Evolutionary conservation across 2,113 vertebrate genomes (phyloP).

Genomic region (Bucco capensis): DNA sequence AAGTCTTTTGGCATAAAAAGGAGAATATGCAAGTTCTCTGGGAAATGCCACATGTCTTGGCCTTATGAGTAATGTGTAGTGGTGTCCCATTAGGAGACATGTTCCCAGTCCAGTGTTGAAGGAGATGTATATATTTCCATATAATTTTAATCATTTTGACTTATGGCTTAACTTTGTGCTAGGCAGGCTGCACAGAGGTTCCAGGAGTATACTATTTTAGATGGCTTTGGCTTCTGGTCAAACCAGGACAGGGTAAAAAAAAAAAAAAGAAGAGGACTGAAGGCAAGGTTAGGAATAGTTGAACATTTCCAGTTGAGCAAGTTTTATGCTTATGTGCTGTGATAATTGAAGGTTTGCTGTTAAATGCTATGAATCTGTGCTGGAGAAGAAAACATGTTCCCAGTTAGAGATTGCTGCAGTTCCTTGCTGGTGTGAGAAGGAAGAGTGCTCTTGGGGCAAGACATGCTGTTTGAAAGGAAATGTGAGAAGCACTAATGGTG

Average conservation of each 20-base stretch:
- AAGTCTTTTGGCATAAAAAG: neutral
- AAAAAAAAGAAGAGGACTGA: slow-evolving; percentile 20
- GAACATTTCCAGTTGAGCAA: slow-evolving; percentile 44
- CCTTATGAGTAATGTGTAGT: slow-evolving; percentile 33
- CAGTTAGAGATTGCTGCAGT: neutral
- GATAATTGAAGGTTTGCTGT: slow-evolving; percentile 63
- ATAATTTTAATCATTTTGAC: slow-evolving; percentile 18
- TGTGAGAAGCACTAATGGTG: neutral
- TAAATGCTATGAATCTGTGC: neutral
- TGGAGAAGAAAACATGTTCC: neutral
- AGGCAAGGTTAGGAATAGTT: slow-evolving; percentile 67
- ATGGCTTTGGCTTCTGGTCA: slow-evolving; percentile 28
- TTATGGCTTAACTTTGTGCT: neutral
- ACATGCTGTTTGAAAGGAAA: neutral
- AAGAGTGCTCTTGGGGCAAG: neutral
- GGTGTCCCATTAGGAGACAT: neutral
- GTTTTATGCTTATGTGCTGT: slow-evolving; percentile 49
- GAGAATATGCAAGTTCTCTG: neutral
- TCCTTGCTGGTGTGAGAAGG: neutral
- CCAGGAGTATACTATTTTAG: neutral
- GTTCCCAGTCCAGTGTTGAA: neutral
- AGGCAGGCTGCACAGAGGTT: neutral
- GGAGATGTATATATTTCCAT: slow-evolving; percentile 37
- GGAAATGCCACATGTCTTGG: slow-evolving; percentile 19
- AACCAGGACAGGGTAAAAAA: slow-evolving; percentile 42